These are phyloP conservation scores for Acrossocheilus wenchowensis DNA, from an alignment of 2,797 vertebrate genomes.

Conservation along the genomic window DNA sequence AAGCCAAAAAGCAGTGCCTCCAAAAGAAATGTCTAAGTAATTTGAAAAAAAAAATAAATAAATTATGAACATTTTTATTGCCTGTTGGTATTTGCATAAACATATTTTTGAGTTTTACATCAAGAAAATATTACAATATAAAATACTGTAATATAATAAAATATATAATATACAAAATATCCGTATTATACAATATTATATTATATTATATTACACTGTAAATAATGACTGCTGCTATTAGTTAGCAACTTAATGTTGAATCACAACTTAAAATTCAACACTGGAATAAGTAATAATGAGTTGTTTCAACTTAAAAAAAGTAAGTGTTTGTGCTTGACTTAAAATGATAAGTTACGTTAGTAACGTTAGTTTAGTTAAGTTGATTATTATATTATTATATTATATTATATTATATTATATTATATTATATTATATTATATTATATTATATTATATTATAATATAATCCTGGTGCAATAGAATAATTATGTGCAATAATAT, in stretches of 20 bases:
- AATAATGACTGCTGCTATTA: too few relatives aligned
- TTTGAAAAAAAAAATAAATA: background rate
- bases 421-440: too few relatives aligned
- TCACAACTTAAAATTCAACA: too few relatives aligned
- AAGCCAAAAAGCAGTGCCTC: background rate
- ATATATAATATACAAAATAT: background rate
- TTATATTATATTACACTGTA: background rate
- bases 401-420: background rate
- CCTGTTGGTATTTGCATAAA: background rate
- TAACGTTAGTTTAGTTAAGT: background rate
- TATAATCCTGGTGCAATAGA: too few relatives aligned
- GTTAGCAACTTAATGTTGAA: too few relatives aligned
- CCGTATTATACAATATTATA: too few relatives aligned
- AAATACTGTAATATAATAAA: background rate
- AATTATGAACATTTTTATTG: background rate
- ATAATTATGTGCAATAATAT: too few relatives aligned
- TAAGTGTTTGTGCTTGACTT: background rate
- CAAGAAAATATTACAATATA: background rate
- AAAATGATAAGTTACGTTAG: background rate
- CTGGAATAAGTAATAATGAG: too few relatives aligned
- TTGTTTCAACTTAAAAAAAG: background rate
- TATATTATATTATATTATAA: background rate
- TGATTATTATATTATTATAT: background rate
- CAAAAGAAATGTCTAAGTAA: background rate
- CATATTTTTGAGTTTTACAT: background rate